Percentiles rank a stretch among this genome's conserved stretches.
phyloP scores from a whole-genome alignment of 1,140 invertebrate genomes.

The Ptiloglossa arizonensis region DNA sequence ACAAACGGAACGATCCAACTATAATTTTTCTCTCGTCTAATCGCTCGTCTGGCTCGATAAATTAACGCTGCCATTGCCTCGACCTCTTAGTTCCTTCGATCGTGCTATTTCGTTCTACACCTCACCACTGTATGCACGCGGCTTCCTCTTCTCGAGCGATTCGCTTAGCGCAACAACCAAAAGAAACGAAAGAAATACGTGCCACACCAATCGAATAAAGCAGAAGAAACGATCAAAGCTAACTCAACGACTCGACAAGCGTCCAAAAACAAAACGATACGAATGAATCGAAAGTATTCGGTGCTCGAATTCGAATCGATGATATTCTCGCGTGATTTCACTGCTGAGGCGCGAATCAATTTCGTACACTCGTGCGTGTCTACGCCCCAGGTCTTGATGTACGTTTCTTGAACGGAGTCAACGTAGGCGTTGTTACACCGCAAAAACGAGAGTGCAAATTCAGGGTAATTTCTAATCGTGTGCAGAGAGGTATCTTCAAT shows the following conservation, averaged over 20 bases:
- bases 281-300: neutral
- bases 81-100: constrained; percentile 25
- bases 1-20: constrained; percentile 4
- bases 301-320: neutral
- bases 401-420: neutral
- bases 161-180: constrained; percentile 37
- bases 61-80: constrained; percentile 11
- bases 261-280: constrained; percentile 31
- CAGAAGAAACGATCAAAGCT: constrained; percentile 57
- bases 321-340: neutral
- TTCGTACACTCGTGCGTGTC: neutral
- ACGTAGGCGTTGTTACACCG: neutral
- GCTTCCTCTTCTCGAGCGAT: constrained; percentile 27
- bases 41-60: neutral
- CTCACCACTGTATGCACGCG: constrained; percentile 36
- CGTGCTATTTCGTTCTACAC: constrained; percentile 3
- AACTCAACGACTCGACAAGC: constrained; percentile 57
- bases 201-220: constrained; percentile 54
- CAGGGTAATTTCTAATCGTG: neutral
- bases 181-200: constrained; percentile 60
- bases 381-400: neutral
- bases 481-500: neutral
- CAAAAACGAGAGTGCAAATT: no score
- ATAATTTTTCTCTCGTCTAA: constrained; percentile 2
- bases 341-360: neutral